These are phyloP conservation scores for Yasuhikotakia modesta DNA, from an alignment of 2,797 vertebrate genomes.

Conservation along the genomic window DNA sequence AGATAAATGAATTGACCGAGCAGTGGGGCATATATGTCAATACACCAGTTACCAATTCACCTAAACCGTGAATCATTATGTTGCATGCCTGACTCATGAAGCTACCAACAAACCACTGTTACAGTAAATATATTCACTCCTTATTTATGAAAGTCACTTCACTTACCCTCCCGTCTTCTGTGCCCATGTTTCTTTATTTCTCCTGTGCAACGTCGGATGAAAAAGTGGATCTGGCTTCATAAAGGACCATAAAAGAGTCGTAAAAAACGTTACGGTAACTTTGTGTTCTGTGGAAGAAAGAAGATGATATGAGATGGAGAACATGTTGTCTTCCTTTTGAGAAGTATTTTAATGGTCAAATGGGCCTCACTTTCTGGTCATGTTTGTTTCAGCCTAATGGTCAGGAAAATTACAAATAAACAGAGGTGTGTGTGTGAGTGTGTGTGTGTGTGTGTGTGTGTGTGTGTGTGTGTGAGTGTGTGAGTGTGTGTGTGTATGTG, in stretches of 20 bases:
- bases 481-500: no score
- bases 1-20: neutral
- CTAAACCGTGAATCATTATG: neutral
- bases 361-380: neutral
- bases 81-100: neutral
- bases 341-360: neutral
- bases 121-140: neutral
- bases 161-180: no score
- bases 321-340: neutral
- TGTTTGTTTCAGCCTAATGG: constrained; percentile 23
- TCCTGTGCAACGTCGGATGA: neutral
- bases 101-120: neutral
- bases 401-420: constrained; percentile 26
- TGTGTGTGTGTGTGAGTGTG: no score
- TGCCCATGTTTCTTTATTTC: no score
- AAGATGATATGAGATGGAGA: neutral
- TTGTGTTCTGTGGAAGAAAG: neutral
- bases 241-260: neutral
- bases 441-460: no score
- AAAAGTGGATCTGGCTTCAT: neutral
- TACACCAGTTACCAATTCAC: neutral
- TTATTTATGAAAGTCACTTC: no score
- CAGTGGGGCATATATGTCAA: constrained; percentile 5
- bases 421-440: no score
- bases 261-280: neutral